These are phyloP conservation scores for Tenthredo distinguenda DNA, from an alignment of 2,888 invertebrate species.

Conservation along the genomic window DNA sequence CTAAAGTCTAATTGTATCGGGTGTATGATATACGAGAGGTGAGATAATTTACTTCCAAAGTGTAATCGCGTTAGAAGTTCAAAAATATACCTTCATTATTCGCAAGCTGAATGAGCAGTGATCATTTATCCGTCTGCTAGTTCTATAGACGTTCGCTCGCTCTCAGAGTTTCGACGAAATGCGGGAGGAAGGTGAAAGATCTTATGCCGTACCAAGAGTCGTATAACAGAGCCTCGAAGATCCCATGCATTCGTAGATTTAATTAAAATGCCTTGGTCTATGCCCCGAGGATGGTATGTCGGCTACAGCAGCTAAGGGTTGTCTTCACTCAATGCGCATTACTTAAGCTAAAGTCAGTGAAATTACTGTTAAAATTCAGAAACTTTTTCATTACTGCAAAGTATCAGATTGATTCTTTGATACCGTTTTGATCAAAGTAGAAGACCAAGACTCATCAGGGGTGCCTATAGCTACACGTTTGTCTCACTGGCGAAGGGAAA, in stretches of 20 bases:
- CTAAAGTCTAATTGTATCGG: neutral
- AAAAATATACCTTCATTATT: neutral
- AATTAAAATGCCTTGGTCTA: conserved; percentile 39
- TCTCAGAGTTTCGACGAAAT: conserved; percentile 13
- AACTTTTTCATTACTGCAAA: neutral
- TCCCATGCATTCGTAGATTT: conserved; percentile 38
- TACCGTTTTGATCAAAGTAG: neutral
- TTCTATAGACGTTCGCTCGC: neutral
- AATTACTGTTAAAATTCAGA: neutral
- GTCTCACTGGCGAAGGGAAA: neutral
- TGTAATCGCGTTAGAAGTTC: neutral
- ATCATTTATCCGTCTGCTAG: neutral
- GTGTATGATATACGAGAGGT: neutral
- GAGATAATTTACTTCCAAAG: neutral
- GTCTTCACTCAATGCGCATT: neutral
- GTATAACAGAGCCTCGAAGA: conserved; percentile 28
- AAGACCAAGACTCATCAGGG: neutral
- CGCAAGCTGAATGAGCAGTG: neutral
- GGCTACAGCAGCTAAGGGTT: neutral
- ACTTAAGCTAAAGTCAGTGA: neutral
- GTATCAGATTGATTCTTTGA: neutral
- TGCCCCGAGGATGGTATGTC: conserved; percentile 5
- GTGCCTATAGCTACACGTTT: neutral
- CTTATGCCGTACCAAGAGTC: neutral
- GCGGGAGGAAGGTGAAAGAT: neutral